Evolutionary conservation across 1,140 invertebrate genomes (phyloP).

Genomic region (Dreissena polymorpha): DNA sequence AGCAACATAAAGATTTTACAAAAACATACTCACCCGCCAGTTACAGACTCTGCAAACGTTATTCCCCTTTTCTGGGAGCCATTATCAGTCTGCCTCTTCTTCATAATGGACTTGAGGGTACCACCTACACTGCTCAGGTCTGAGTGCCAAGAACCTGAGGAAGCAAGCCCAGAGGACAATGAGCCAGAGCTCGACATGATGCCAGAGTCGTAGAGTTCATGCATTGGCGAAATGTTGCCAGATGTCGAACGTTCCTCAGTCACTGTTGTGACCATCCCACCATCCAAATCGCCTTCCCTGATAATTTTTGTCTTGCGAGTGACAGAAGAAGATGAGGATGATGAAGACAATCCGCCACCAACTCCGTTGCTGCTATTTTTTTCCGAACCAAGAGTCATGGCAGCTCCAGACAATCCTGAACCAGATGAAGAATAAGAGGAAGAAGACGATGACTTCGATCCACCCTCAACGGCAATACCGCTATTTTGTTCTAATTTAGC

Average conservation of each 20-base stretch:
- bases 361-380: background rate
- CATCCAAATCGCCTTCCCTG: conserved; percentile 9
- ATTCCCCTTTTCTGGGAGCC: conserved; percentile 71
- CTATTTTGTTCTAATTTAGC: conserved; percentile 11
- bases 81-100: conserved; percentile 61
- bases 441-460: background rate
- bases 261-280: background rate
- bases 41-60: conserved; percentile 73
- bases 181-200: conserved; percentile 15
- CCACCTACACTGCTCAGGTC: conserved; percentile 37
- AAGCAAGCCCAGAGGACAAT: conserved; percentile 1
- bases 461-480: background rate
- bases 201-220: background rate
- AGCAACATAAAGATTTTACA: no score
- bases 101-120: conserved; percentile 75
- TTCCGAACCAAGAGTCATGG: conserved; percentile 12
- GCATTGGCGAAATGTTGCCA: background rate
- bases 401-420: background rate
- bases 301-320: conserved; percentile 32
- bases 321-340: conserved; percentile 10
- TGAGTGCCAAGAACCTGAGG: conserved; percentile 30
- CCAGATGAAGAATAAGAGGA: background rate
- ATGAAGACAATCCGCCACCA: conserved; percentile 5
- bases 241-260: conserved; percentile 9
- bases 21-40: conserved; percentile 72